A percentile compares a stretch with the other conserved stretches of the same genome.
Evolutionary conservation across 1,140 invertebrate genomes (phyloP).

Genomic region (Apis laboriosa): DNA sequence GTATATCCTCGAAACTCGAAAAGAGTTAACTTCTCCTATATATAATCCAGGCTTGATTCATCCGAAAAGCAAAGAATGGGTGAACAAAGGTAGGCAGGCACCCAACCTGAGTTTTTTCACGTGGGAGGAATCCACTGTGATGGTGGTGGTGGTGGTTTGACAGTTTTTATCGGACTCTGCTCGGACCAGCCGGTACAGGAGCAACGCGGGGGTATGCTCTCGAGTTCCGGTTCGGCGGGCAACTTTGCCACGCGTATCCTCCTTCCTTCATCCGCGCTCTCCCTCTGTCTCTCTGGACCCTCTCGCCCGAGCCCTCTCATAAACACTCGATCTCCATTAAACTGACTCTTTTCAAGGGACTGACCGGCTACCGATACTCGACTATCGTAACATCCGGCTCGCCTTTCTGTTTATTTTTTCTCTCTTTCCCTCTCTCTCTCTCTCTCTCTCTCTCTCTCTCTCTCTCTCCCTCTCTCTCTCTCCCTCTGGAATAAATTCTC

Average conservation of each 20-base stretch:
- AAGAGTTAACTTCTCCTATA: neutral
- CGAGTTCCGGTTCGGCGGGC: conserved; percentile 51
- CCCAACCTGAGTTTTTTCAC: neutral
- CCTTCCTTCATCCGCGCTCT: conserved; percentile 23
- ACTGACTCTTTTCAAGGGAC: conserved; percentile 51
- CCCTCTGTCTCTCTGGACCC: conserved; percentile 35
- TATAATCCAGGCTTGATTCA: neutral
- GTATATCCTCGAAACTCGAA: neutral
- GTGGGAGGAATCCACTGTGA: neutral
- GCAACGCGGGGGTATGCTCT: conserved; percentile 39
- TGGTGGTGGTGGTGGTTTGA: conserved; percentile 10
- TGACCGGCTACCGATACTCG: conserved; percentile 47
- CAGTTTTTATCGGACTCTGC: conserved; percentile 48
- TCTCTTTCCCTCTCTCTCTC: no score
- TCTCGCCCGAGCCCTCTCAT: conserved; percentile 42
- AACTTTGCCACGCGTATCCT: conserved; percentile 51
- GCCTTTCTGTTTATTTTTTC: conserved; percentile 24
- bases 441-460: neutral
- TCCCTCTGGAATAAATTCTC: conserved; percentile 1
- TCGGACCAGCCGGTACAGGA: conserved; percentile 43
- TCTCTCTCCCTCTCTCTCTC: neutral
- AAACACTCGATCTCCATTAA: conserved; percentile 66
- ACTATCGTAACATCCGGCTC: conserved; percentile 39
- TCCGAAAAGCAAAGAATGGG: neutral
- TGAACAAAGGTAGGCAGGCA: neutral